Conservation (phyloP, 2,113 vertebrate species). For the Phylloscopus trochilus region DNA sequence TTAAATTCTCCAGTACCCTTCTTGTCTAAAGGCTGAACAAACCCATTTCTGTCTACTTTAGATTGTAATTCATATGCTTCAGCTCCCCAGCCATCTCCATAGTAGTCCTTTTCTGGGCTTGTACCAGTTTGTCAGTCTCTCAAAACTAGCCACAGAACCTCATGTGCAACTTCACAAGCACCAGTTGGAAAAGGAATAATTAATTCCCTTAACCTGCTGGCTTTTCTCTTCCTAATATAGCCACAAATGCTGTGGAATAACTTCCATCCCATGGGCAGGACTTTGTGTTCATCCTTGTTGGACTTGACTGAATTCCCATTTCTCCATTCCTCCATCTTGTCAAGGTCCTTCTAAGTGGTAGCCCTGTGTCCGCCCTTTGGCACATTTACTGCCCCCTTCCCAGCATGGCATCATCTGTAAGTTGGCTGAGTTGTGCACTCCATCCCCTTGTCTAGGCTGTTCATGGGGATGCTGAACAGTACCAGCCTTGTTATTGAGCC, state of each 20-base stretch:
- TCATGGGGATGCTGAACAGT: not conserved
- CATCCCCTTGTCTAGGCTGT: not conserved
- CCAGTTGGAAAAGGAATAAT: not conserved
- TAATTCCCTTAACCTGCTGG: not conserved
- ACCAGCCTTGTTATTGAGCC: not conserved
- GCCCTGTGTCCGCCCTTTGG: not conserved
- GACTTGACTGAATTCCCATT: not conserved
- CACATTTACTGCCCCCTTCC: not conserved
- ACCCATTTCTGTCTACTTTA: not conserved
- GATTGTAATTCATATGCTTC: not conserved
- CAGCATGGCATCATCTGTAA: not conserved
- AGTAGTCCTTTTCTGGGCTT: not conserved
- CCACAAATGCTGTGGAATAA: not conserved
- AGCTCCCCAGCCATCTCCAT: not conserved
- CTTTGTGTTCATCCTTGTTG: not conserved
- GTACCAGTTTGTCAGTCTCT: not conserved
- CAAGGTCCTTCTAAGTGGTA: not conserved
- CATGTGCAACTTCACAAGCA: not conserved
- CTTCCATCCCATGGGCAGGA: not conserved
- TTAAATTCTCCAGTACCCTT: not conserved
- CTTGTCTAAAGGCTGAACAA: not conserved
- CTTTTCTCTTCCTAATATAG: not conserved
- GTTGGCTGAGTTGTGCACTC: not conserved
- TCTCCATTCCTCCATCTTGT: not conserved
- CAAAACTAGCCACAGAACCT: not conserved